Conservation (phyloP, 2,113 vertebrate genomes). For the Phalacrocorax brasilianus region DNA sequence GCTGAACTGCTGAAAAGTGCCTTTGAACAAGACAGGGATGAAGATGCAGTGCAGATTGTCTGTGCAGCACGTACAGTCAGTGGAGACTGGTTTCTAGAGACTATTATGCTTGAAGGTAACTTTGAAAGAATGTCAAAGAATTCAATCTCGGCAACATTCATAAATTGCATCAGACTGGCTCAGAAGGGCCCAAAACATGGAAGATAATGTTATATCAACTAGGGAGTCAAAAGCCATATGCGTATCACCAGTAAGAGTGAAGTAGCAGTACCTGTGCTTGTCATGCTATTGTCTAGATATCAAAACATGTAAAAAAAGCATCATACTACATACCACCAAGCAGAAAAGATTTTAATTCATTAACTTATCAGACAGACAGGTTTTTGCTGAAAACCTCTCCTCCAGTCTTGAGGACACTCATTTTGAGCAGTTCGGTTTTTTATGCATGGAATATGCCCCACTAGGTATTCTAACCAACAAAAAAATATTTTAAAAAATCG, state of each 20-base stretch:
- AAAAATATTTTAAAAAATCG: background rate
- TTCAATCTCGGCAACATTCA: background rate
- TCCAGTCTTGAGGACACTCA: background rate
- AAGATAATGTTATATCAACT: background rate
- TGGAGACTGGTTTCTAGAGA: background rate
- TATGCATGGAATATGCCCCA: background rate
- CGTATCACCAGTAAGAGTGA: background rate
- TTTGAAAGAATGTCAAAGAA: constrained; percentile 39
- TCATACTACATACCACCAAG: background rate
- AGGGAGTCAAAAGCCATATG: background rate
- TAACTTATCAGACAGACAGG: background rate
- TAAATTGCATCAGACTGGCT: background rate
- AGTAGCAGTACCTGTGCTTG: background rate
- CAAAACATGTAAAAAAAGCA: background rate
- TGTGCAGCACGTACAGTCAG: background rate
- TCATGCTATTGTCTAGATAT: background rate
- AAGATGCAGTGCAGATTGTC: background rate
- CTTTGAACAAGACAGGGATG: constrained; percentile 39
- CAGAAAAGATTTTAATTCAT: background rate
- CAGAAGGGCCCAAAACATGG: background rate
- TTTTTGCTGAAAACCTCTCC: background rate
- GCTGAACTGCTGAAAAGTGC: constrained; percentile 36
- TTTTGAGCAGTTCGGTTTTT: background rate
- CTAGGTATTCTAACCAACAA: background rate
- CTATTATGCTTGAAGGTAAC: constrained; percentile 9